phyloP scores from a whole-genome alignment of 2,888 invertebrate species.

The Epistrophella euchroma region DNA sequence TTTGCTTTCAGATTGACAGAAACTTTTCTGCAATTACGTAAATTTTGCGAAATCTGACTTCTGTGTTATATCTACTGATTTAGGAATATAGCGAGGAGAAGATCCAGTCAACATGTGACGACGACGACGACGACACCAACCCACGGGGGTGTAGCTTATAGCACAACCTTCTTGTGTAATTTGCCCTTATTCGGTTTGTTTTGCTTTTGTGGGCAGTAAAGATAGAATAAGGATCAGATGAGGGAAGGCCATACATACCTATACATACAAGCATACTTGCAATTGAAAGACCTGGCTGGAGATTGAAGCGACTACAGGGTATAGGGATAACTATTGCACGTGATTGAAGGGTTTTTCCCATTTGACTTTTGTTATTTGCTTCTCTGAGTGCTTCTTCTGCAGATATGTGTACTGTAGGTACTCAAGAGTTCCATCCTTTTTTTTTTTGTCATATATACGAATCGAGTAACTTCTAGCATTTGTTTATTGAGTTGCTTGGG shows the following conservation, averaged over 20 bases:
- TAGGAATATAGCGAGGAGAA: neutral
- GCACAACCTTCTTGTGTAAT: slow-evolving; percentile 63
- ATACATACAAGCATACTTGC: slow-evolving; percentile 34
- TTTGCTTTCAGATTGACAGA: slow-evolving; percentile 36
- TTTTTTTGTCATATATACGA: neutral
- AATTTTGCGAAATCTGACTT: slow-evolving; percentile 46
- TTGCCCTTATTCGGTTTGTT: slow-evolving; percentile 51
- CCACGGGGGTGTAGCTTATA: neutral
- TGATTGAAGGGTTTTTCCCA: slow-evolving; percentile 44
- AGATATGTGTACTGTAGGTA: neutral
- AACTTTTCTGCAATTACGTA: slow-evolving; percentile 69
- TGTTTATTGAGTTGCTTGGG: slow-evolving; percentile 48
- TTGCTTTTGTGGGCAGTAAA: slow-evolving; percentile 39
- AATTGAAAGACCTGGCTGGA: slow-evolving; percentile 64
- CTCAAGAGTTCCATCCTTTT: slow-evolving; percentile 33
- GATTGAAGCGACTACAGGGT: slow-evolving; percentile 48
- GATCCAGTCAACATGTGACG: neutral
- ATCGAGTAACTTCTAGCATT: slow-evolving; percentile 57
- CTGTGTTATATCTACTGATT: slow-evolving; percentile 16
- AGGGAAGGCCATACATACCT: neutral
- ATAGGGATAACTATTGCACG: slow-evolving; percentile 58
- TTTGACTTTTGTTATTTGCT: slow-evolving; percentile 63
- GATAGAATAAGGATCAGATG: slow-evolving; percentile 3
- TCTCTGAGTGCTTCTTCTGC: slow-evolving; percentile 19
- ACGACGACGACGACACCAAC: neutral